Evolutionary conservation across 2,113 vertebrate genomes (phyloP), one percentile per base, ranked within the genome.

Genomic region (Columba livia): DNA sequence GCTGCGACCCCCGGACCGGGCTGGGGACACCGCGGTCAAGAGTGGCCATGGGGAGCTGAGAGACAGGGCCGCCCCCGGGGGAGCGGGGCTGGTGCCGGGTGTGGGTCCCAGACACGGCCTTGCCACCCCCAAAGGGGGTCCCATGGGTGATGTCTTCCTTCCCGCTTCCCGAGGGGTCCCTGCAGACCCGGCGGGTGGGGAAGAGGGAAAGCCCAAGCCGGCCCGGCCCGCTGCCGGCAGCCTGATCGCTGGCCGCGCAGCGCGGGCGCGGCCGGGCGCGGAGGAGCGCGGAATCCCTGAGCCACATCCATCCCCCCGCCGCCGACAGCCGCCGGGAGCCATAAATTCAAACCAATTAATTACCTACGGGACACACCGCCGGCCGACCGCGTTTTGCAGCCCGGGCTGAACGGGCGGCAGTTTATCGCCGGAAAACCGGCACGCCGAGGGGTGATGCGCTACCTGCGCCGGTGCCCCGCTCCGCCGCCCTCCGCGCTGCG

Each of bases 71-170:
- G 3, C 38, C 14, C 40, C 11, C 12, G 29, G 62, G 15, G 17
- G 2, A 58, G 36, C 1, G 20, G 42, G 14, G 47, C 42, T 2
- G 47, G 12, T 23, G 50, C 34, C 6, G 24, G n/a, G 0, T 5
- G 36, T 3, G n/a, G n/a, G 10, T 29, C n/a, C 9, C 21, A 54
- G 28, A 26, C 36, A 21, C 12, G 8, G 20, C 11, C 29, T 23
- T 17, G 5, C 5, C 11, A 8, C 13, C 24, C 28, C 31, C 5
- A 15, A 5, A 47, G 12, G 40, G 34, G 1, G 17, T 38, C 17
- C 50, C 8, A 3, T 5, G 17, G 65, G 23, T 3, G 16, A 5
- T 44, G 8, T 47, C 36, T 29, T 8, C 23, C 58, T 51, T 15
- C 32, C 3, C 3, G 6, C 23, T 34, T 5, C 42, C 42, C 6